These are phyloP conservation scores for Platichthys flesus DNA, from an alignment of 2,113 vertebrate genomes.

Conservation along the genomic window DNA sequence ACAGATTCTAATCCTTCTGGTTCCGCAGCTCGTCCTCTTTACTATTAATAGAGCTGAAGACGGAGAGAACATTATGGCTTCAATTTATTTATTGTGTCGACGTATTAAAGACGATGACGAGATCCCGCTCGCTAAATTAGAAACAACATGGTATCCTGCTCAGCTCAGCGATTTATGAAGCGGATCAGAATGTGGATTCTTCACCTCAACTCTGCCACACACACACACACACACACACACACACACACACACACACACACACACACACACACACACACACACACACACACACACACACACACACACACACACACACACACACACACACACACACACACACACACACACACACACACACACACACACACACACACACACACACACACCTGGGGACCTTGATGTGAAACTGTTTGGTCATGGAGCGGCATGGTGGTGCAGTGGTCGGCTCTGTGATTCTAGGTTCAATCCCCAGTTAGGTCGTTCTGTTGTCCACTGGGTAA, in stretches of 20 bases:
- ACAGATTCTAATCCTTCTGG: conserved; percentile 82
- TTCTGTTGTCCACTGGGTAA: too few species aligned
- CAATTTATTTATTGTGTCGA: conserved; percentile 79
- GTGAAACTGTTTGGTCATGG: too few species aligned
- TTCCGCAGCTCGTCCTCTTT: conserved; percentile 78
- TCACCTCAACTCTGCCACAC: conserved; percentile 19
- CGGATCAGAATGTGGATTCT: conserved; percentile 15
- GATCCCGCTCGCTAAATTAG: conserved; percentile 63
- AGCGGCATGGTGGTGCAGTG: too few species aligned
- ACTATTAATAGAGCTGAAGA: conserved; percentile 80
- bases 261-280: too few species aligned
- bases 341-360: too few species aligned
- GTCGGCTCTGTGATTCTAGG: too few species aligned
- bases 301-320: background rate
- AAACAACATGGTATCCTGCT: conserved; percentile 55
- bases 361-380: background rate
- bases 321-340: too few species aligned
- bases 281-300: too few species aligned
- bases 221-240: background rate
- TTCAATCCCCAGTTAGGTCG: too few species aligned
- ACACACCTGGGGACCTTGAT: too few species aligned
- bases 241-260: too few species aligned
- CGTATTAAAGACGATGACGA: conserved; percentile 50
- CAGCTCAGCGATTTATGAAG: conserved; percentile 61
- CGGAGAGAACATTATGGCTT: conserved; percentile 75